These are phyloP conservation scores for Tragulus kanchil DNA, from an alignment of 2,113 vertebrate species.

Conservation along the genomic window DNA sequence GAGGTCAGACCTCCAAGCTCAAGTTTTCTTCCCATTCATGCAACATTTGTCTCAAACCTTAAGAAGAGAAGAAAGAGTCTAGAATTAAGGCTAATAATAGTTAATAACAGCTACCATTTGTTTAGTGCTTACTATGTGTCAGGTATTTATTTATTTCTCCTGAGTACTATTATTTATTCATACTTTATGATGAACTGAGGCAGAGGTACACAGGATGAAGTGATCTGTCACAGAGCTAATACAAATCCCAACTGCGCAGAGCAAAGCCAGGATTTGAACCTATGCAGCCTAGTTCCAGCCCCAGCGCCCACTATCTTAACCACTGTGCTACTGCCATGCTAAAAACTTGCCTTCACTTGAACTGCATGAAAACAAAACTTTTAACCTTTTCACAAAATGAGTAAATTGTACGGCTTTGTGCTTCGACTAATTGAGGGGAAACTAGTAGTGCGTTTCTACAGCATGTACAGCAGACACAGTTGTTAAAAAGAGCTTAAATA, in stretches of 20 bases:
- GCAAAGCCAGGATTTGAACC: not conserved
- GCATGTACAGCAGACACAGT: not conserved
- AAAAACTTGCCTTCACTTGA: not conserved
- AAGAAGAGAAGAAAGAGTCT: not conserved
- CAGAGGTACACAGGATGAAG: not conserved
- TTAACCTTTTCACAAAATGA: slow-evolving; percentile 42
- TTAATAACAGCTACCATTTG: not conserved
- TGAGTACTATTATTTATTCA: not conserved
- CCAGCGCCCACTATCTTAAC: not conserved
- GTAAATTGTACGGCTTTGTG: not conserved
- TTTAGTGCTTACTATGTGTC: not conserved
- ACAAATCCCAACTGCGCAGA: not conserved
- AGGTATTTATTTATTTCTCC: not conserved
- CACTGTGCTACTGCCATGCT: not conserved
- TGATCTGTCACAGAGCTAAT: not conserved
- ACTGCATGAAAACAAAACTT: slow-evolving; percentile 40
- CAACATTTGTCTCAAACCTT: not conserved
- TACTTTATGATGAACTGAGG: slow-evolving; percentile 15
- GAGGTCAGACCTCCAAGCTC: slow-evolving; percentile 17
- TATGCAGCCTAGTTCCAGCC: not conserved
- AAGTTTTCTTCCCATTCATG: not conserved
- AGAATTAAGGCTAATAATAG: slow-evolving; percentile 6
- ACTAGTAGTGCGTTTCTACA: slow-evolving; percentile 27
- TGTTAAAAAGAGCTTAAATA: not conserved
- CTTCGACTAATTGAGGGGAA: slow-evolving; percentile 22